Percentiles rank a stretch among this genome's conserved stretches.
Conservation (phyloP, 2,888 invertebrate species). For the Lasiommata megera region DNA sequence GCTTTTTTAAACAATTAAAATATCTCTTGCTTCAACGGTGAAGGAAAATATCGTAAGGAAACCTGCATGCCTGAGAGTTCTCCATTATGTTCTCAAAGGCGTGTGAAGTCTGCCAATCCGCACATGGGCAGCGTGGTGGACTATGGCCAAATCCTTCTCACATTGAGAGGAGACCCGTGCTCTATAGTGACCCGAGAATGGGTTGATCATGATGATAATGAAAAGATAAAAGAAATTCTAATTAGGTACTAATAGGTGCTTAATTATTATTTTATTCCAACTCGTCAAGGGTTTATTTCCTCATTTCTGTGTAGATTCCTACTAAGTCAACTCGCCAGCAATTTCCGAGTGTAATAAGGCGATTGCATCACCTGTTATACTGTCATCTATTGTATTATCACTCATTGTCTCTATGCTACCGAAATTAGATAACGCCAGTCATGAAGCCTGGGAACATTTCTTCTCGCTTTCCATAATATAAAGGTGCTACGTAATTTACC, state of each 20-base stretch:
- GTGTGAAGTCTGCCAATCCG: too few relatives aligned
- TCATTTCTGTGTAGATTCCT: constrained; percentile 22
- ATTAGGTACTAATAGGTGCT: not conserved
- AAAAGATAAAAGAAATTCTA: too few relatives aligned
- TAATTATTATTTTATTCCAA: not conserved
- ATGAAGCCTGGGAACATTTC: constrained; percentile 65
- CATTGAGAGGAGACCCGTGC: too few relatives aligned
- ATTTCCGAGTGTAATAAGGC: constrained; percentile 19
- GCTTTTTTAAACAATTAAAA: too few relatives aligned
- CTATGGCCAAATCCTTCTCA: too few relatives aligned
- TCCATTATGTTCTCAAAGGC: too few relatives aligned
- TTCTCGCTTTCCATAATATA: constrained; percentile 61
- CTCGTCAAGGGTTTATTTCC: constrained; percentile 1
- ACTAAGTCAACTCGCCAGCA: constrained; percentile 12
- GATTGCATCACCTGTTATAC: constrained; percentile 35
- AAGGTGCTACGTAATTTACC: constrained; percentile 47
- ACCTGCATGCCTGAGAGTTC: too few relatives aligned
- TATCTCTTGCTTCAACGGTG: too few relatives aligned
- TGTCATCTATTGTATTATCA: constrained; percentile 57
- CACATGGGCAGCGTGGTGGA: too few relatives aligned
- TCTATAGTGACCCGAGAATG: too few relatives aligned
- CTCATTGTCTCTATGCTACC: constrained; percentile 45
- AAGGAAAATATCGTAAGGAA: too few relatives aligned
- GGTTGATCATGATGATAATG: too few relatives aligned
- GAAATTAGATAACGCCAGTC: constrained; percentile 66